These are phyloP conservation scores for Chaetodon auriga DNA, from an alignment of 2,113 vertebrate species.

Conservation along the genomic window DNA sequence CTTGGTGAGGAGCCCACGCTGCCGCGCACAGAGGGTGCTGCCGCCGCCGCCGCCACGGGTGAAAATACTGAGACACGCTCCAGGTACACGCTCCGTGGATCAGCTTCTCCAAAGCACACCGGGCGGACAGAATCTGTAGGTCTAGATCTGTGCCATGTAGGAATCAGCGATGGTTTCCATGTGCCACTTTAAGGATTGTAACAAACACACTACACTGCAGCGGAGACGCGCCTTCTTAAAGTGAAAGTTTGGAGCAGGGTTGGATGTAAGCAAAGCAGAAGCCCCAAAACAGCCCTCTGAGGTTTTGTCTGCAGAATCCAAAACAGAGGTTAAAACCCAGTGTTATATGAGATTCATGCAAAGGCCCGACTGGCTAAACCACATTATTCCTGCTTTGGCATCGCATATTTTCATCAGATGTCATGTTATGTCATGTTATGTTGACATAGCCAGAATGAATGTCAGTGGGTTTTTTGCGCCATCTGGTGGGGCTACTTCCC, in stretches of 20 bases:
- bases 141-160: constrained; percentile 56
- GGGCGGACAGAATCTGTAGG: neutral
- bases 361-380: neutral
- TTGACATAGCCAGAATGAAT: neutral
- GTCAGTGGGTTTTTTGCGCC: constrained; percentile 40
- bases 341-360: neutral
- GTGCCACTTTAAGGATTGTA: constrained; percentile 80
- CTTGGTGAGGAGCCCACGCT: constrained; percentile 39
- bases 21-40: constrained; percentile 50
- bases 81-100: constrained; percentile 10
- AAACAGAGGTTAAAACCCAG: neutral
- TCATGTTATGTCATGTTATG: constrained; percentile 43
- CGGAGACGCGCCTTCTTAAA: constrained; percentile 86
- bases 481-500: constrained; percentile 44
- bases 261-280: constrained; percentile 31
- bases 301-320: neutral
- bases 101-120: neutral
- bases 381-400: constrained; percentile 1
- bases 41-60: neutral
- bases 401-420: constrained; percentile 43
- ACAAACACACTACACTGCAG: constrained; percentile 78
- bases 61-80: constrained; percentile 12
- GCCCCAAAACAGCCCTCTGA: neutral
- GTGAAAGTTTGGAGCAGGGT: constrained; percentile 76
- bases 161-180: constrained; percentile 73